Evolutionary conservation across 2,113 vertebrate genomes (phyloP).

Genomic region (Tachysurus vachellii): DNA sequence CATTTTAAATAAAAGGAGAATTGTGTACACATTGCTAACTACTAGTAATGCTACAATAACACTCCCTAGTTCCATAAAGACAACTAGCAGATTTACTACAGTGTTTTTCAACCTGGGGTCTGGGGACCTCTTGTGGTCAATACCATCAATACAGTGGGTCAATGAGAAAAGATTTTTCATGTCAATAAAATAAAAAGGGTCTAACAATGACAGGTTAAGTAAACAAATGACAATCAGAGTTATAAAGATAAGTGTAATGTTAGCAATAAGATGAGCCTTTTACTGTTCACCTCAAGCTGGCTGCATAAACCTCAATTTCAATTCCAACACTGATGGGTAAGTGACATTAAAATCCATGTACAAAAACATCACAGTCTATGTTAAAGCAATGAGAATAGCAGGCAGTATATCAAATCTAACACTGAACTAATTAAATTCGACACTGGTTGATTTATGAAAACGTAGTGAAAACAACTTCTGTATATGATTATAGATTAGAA

Average conservation of each 20-base stretch:
- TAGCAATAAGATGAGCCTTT: not conserved
- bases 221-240: too few species aligned
- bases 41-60: too few species aligned
- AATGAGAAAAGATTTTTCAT: too few species aligned
- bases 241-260: not conserved
- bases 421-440: not conserved
- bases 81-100: too few species aligned
- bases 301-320: not conserved
- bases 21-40: too few species aligned
- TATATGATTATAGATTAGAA: not conserved
- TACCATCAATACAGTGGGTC: too few species aligned
- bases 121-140: too few species aligned
- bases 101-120: too few species aligned
- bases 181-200: too few species aligned
- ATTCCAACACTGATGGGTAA: not conserved
- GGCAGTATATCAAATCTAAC: not conserved
- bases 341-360: not conserved
- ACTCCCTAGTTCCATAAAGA: too few species aligned
- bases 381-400: not conserved
- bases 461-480: not conserved
- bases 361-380: not conserved
- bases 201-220: too few species aligned
- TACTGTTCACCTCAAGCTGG: not conserved
- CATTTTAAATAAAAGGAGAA: too few species aligned
- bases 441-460: not conserved